These are phyloP conservation scores for Koerneria pararmatus DNA, from an alignment of 2,888 invertebrate species.

Conservation along the genomic window DNA sequence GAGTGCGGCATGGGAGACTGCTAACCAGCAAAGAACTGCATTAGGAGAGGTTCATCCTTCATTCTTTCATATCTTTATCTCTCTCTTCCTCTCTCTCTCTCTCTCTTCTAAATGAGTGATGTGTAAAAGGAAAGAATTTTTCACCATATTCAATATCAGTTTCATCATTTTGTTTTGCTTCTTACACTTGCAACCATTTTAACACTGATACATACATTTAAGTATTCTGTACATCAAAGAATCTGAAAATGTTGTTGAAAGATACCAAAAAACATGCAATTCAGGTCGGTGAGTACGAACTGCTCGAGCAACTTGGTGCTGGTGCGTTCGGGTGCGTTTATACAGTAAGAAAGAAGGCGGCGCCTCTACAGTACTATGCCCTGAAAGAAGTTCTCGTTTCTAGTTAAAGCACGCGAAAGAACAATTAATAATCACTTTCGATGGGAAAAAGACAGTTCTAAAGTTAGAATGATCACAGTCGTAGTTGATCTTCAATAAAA, in stretches of 20 bases:
- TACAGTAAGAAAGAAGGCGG: slow-evolving; percentile 60
- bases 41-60: slow-evolving; percentile 19
- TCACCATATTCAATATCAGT: no score
- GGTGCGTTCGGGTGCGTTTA: slow-evolving; percentile 64
- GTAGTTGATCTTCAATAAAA: no score
- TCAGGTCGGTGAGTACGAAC: slow-evolving; percentile 59
- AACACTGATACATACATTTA: no score
- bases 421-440: neutral
- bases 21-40: slow-evolving; percentile 36
- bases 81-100: no score
- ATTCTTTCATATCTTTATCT: neutral
- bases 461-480: no score
- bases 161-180: no score
- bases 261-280: no score
- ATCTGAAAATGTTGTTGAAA: no score
- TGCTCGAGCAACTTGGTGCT: slow-evolving; percentile 62
- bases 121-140: no score
- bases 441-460: neutral
- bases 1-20: slow-evolving; percentile 32
- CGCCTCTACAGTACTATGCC: slow-evolving; percentile 51
- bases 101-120: no score
- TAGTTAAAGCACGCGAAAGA: slow-evolving; percentile 13
- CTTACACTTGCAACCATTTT: no score
- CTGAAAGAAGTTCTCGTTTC: slow-evolving; percentile 64
- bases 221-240: no score